Evolutionary conservation across 2,888 invertebrate species (phyloP), one percentile per base, ranked within the genome.

Genomic region (Blastobasis lacticolella): DNA sequence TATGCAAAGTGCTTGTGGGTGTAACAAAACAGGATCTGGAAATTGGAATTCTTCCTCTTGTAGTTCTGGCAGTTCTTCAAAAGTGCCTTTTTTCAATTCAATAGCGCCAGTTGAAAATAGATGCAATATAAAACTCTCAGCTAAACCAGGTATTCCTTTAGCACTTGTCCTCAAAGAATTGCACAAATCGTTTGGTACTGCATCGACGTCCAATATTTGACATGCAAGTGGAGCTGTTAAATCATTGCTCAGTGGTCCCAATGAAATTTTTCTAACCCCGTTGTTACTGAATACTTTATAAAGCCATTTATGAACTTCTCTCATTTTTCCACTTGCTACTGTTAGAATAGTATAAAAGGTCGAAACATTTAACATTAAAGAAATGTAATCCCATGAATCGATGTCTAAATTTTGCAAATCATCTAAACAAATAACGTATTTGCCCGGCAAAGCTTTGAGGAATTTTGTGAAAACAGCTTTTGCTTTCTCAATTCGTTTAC

Each of bases 121-220:
- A 55, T 89, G 80, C 9, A 88, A 73, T 8, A 90, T 72, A 55
- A 88, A 89, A 56, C 79, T 79, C 67, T 91, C 90, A 37, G 90
- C 78, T 54, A 88, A 76, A 6, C 90, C 90, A 1, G 91, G 90
- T 58, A 81, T 68, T 38, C 89, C 88, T 57, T 83, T 81, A 59
- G 90, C 89, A 67, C 83, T 88, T 45, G 63, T 61, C 54, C 61
- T 67, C 2, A 90, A 71, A 41, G 88, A 84, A 67, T 78, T 75
- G 54, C 90, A 85, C 49, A 92, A 71, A 52, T 89, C 86, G 46
- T 67, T 70, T 0, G 91, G 87, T 23, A 92, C 89, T 1, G 89
- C 92, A 48, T 80, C 72, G 0, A 91, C 91, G 48, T 90, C 88
- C 56, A 92, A 73, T 62, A 91, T 84, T 73, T 91, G 91, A 58